phyloP scores from a whole-genome alignment of 1,140 invertebrate species.

The Paraescarpia echinospica region DNA sequence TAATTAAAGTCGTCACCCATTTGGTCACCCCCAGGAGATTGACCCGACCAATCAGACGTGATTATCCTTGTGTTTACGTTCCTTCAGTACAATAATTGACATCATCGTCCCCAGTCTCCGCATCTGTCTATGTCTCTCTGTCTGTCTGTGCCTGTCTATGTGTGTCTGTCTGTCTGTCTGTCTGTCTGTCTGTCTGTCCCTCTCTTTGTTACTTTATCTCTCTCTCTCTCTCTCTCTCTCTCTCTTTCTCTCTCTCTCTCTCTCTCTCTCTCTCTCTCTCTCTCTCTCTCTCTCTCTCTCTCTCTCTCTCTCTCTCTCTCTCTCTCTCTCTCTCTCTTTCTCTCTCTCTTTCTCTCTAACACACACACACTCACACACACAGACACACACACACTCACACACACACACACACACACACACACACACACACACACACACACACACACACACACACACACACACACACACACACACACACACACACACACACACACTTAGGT shows the following conservation, averaged over 20 bases:
- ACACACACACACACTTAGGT: no score
- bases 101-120: not conserved
- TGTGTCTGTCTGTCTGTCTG: not conserved
- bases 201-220: not conserved
- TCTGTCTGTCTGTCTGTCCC: not conserved
- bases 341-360: no score
- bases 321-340: not conserved
- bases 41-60: not conserved
- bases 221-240: not conserved
- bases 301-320: not conserved
- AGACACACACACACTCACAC: not conserved
- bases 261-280: not conserved
- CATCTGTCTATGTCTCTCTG: not conserved
- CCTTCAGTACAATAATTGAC: not conserved
- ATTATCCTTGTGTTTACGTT: not conserved
- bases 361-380: no score
- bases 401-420: not conserved
- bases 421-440: not conserved
- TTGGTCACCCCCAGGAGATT: not conserved
- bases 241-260: no score
- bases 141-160: not conserved
- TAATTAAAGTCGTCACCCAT: not conserved
- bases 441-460: not conserved
- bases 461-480: no score
- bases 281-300: not conserved